Conservation (phyloP, 2,888 invertebrate species). For the Resseliella maxima region DNA sequence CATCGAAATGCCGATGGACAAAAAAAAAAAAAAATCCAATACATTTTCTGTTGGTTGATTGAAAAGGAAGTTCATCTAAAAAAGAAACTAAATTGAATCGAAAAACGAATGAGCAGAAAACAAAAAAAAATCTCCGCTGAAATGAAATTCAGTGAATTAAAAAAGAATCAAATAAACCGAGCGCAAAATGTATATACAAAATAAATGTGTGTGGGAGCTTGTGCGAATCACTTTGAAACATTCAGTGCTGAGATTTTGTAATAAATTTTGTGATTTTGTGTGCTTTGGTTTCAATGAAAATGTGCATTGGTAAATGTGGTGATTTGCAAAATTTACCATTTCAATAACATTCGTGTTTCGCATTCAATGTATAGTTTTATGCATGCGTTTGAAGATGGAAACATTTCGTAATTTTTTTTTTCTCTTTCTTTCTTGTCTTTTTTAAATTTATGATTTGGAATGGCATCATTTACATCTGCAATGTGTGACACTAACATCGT, state of each 20-base stretch:
- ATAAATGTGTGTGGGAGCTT: slow-evolving; percentile 19
- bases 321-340: neutral
- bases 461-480: neutral
- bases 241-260: neutral
- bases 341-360: neutral
- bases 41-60: neutral
- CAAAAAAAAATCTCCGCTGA: neutral
- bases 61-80: slow-evolving; percentile 13
- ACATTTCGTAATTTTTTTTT: neutral
- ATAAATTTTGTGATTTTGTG: neutral
- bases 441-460: slow-evolving; percentile 5
- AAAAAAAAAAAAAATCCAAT: neutral
- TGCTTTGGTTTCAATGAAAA: neutral
- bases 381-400: neutral
- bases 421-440: neutral
- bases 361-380: neutral
- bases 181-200: neutral
- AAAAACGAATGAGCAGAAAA: neutral
- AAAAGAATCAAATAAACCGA: neutral
- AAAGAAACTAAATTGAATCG: neutral
- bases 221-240: neutral
- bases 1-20: neutral
- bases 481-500: slow-evolving; percentile 45
- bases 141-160: neutral
- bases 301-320: neutral